A percentile compares a stretch with the other conserved stretches of the same genome.
phyloP scores from a whole-genome alignment of 2,113 vertebrate genomes.

The Aix galericulata region DNA sequence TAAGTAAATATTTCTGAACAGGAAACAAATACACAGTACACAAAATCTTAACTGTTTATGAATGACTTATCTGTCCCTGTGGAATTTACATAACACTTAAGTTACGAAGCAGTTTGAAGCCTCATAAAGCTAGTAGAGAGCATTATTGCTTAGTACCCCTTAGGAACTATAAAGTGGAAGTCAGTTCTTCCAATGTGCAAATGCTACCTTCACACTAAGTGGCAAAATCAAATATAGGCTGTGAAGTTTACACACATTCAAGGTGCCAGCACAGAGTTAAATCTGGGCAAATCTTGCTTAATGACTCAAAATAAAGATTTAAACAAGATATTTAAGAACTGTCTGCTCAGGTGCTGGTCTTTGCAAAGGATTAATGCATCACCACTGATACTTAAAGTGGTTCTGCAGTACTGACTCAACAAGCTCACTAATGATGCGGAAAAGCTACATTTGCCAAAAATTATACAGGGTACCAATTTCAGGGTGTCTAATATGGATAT shows the following conservation, averaged over 20 bases:
- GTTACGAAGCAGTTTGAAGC: constrained; percentile 10
- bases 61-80: constrained; percentile 3
- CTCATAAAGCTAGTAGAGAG: background rate
- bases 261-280: background rate
- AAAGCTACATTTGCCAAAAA: background rate
- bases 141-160: background rate
- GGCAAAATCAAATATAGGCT: background rate
- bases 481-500: background rate
- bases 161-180: constrained; percentile 3
- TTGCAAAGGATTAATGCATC: background rate
- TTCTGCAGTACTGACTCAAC: background rate
- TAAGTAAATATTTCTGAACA: background rate
- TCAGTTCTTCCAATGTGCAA: background rate
- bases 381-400: background rate
- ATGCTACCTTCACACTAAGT: background rate
- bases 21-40: background rate
- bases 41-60: background rate
- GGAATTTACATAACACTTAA: background rate
- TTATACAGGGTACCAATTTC: background rate
- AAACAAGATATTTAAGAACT: background rate
- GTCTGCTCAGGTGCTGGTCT: background rate
- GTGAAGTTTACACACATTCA: background rate
- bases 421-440: background rate
- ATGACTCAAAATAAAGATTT: background rate
- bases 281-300: background rate